These are phyloP conservation scores for Limenitis camilla DNA, from an alignment of 2,888 invertebrate genomes.

Conservation along the genomic window DNA sequence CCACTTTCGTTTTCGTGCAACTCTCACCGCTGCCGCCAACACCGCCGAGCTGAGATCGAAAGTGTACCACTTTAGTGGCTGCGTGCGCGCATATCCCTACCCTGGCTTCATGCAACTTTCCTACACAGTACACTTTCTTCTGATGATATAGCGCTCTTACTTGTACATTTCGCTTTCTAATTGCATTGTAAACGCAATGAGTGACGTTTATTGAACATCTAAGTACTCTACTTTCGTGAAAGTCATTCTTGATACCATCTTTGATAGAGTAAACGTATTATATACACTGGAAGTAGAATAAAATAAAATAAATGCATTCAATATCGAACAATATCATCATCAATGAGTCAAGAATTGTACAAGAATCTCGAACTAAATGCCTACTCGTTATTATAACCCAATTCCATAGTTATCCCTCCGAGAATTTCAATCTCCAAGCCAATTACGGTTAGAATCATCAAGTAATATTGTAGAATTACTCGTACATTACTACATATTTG, in stretches of 20 bases:
- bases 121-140: constrained; percentile 67
- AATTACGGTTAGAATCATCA: too few relatives aligned
- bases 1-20: constrained; percentile 78
- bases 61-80: constrained; percentile 69
- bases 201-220: constrained; percentile 43
- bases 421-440: not conserved
- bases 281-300: not conserved
- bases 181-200: constrained; percentile 67
- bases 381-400: not conserved
- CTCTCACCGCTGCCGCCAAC: constrained; percentile 57
- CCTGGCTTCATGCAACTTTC: constrained; percentile 53
- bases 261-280: too few relatives aligned
- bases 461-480: too few relatives aligned
- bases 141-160: constrained; percentile 44
- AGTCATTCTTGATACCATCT: not conserved
- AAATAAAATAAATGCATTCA: not conserved
- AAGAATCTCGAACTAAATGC: too few relatives aligned
- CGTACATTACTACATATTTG: too few relatives aligned
- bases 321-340: too few relatives aligned
- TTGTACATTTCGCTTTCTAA: constrained; percentile 73
- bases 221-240: constrained; percentile 45
- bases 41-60: constrained; percentile 59
- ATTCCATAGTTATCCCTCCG: not conserved
- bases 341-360: too few relatives aligned
- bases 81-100: constrained; percentile 60